phyloP scores from a whole-genome alignment of 2,113 vertebrate species.

The Daphoenositta chrysoptera region DNA sequence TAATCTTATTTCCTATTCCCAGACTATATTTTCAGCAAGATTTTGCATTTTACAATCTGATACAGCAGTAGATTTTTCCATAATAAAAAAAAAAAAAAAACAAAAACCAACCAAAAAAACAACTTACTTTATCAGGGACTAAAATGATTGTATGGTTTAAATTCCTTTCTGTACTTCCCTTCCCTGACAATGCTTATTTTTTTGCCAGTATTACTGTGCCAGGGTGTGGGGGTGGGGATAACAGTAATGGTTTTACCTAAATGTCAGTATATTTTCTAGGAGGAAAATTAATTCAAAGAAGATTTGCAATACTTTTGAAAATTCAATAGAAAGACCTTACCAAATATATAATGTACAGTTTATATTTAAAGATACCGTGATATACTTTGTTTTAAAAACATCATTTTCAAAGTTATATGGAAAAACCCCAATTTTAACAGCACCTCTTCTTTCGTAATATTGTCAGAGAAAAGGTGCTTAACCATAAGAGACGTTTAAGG shows the following conservation, averaged over 20 bases:
- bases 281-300: neutral
- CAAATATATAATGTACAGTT: neutral
- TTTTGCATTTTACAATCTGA: neutral
- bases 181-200: neutral
- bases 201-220: neutral
- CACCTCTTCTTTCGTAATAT: neutral
- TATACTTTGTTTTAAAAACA: neutral
- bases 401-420: neutral
- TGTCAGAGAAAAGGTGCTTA: neutral
- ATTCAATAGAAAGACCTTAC: neutral
- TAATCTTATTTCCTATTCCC: constrained; percentile 50
- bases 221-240: neutral
- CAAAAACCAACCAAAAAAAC: too few relatives aligned
- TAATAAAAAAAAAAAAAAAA: neutral
- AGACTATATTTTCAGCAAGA: constrained; percentile 32
- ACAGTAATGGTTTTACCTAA: neutral
- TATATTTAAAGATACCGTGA: neutral
- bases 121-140: neutral
- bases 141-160: neutral
- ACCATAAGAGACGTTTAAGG: neutral
- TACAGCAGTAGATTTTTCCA: neutral
- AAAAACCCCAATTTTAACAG: neutral
- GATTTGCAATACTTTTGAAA: neutral
- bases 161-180: neutral
- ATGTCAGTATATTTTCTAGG: neutral